These are phyloP conservation scores for Zhuqinia jingwanae DNA, from an alignment of 2,888 invertebrate species.

Conservation along the genomic window DNA sequence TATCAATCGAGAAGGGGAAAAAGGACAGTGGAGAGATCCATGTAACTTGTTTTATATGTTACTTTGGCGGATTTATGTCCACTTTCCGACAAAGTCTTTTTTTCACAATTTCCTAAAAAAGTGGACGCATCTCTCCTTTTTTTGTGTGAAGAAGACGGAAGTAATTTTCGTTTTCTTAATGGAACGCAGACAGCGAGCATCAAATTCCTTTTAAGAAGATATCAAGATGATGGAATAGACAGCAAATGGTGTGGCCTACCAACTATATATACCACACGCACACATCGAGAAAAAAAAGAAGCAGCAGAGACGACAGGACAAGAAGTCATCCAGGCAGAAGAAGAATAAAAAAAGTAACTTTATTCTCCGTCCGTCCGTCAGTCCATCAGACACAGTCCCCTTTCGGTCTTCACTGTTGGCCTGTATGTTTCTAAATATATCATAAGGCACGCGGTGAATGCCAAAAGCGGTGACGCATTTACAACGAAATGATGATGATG, in stretches of 20 bases:
- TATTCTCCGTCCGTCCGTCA: background rate
- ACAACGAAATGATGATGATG: constrained; percentile 44
- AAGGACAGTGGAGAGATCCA: background rate
- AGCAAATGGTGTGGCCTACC: background rate
- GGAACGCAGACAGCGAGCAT: constrained; percentile 53
- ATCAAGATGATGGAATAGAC: constrained; percentile 45
- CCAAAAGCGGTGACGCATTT: constrained; percentile 90
- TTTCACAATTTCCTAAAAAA: background rate
- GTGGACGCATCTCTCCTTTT: background rate
- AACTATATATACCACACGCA: background rate
- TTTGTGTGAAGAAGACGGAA: background rate
- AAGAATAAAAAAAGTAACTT: background rate
- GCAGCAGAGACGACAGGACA: background rate
- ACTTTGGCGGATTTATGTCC: background rate
- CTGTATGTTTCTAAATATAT: constrained; percentile 90
- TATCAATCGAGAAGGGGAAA: background rate
- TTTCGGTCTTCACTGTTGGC: constrained; percentile 93
- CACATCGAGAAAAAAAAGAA: background rate
- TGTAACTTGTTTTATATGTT: background rate
- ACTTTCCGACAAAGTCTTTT: background rate
- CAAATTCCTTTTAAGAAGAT: constrained; percentile 41
- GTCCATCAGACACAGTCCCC: constrained; percentile 73
- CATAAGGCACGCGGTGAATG: constrained; percentile 99
- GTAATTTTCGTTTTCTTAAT: constrained; percentile 29
- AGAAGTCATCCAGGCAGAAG: constrained; percentile 12